These are phyloP conservation scores for Pseudolycoriella hygida DNA, from an alignment of 2,888 invertebrate genomes.

Conservation along the genomic window DNA sequence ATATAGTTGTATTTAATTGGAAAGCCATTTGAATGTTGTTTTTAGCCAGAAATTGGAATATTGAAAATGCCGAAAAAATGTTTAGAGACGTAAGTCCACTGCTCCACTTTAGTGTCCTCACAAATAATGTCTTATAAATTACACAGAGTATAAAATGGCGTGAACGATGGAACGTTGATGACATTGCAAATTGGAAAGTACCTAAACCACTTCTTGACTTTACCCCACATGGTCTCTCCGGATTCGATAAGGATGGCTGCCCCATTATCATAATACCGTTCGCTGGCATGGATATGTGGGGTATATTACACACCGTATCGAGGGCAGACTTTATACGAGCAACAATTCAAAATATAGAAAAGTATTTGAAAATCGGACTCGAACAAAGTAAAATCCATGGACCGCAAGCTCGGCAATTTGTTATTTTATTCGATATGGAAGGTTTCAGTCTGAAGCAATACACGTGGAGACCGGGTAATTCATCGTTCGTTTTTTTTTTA, in stretches of 20 bases:
- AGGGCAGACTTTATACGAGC: constrained; percentile 55
- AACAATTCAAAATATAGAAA: constrained; percentile 48
- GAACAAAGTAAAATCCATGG: constrained; percentile 43
- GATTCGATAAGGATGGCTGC: constrained; percentile 69
- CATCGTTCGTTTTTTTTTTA: no score
- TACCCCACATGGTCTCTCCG: constrained; percentile 61
- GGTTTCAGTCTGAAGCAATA: constrained; percentile 61
- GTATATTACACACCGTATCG: constrained; percentile 53
- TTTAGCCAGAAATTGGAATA: constrained; percentile 73
- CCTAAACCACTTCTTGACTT: constrained; percentile 52
- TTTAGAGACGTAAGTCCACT: constrained; percentile 60
- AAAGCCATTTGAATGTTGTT: constrained; percentile 16
- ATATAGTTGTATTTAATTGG: constrained; percentile 8
- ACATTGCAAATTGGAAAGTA: constrained; percentile 46
- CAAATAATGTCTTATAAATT: no score
- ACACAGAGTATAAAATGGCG: constrained; percentile 54
- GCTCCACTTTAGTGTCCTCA: no score
- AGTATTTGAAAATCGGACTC: constrained; percentile 39
- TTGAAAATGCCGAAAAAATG: constrained; percentile 83
- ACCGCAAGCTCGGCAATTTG: constrained; percentile 43
- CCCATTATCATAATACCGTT: constrained; percentile 65
- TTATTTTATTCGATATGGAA: constrained; percentile 59
- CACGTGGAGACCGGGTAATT: constrained; percentile 64
- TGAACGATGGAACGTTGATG: constrained; percentile 58
- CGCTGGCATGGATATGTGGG: constrained; percentile 63